Conservation (phyloP, 2,797 vertebrate species). For the Nyctibius grandis region DNA sequence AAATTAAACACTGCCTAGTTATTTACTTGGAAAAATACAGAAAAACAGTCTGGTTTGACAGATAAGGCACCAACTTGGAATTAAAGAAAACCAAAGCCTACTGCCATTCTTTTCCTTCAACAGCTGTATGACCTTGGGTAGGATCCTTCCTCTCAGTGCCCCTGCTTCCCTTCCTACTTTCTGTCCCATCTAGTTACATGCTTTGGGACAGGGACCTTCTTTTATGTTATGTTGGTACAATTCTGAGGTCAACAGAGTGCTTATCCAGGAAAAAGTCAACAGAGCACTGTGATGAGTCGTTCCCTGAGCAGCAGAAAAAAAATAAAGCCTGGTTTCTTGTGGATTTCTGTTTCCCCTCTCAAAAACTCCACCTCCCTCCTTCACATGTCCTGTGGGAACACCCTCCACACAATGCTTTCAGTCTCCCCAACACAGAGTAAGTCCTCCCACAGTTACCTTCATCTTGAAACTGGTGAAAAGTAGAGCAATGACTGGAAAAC, state of each 20-base stretch:
- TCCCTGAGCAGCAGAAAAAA: not conserved
- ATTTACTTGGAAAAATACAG: not conserved
- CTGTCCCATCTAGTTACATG: not conserved
- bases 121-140: not conserved
- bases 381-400: not conserved
- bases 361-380: not conserved
- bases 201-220: not conserved
- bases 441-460: not conserved
- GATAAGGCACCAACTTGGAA: not conserved
- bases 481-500: not conserved
- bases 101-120: not conserved
- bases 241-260: not conserved
- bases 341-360: not conserved
- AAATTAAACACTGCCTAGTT: not conserved
- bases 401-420: not conserved
- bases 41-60: not conserved
- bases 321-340: not conserved
- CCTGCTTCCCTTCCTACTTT: not conserved
- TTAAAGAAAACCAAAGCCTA: not conserved
- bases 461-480: not conserved
- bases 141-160: not conserved
- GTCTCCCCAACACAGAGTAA: not conserved
- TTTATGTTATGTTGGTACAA: not conserved
- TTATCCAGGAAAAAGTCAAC: not conserved
- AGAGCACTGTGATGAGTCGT: not conserved